Conservation (phyloP, 2,113 vertebrate species). For the Phoxinus phoxinus region DNA sequence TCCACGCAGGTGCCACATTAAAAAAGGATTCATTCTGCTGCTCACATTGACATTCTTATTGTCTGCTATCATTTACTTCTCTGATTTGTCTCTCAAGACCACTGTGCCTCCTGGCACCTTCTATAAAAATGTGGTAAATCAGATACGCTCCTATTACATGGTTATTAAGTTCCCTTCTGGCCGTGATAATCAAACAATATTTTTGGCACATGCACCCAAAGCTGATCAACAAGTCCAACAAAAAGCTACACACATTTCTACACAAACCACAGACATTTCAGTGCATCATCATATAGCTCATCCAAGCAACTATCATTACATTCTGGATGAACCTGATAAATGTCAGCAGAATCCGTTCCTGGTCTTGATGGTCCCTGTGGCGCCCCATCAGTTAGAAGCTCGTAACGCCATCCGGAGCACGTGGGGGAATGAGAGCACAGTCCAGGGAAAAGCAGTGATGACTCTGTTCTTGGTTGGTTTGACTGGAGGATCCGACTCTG, state of each 20-base stretch:
- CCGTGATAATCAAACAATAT: neutral
- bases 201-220: neutral
- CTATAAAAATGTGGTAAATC: neutral
- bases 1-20: neutral
- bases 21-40: conserved; percentile 33
- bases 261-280: neutral
- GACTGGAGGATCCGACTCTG: neutral
- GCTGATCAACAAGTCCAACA: neutral
- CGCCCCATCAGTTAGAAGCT: conserved; percentile 45
- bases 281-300: conserved; percentile 60
- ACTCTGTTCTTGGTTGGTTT: conserved; percentile 74
- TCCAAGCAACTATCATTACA: conserved; percentile 72
- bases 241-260: neutral
- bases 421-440: conserved; percentile 67
- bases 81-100: neutral
- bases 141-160: neutral
- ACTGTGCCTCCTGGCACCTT: neutral
- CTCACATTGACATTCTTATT: neutral
- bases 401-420: conserved; percentile 75
- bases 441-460: conserved; percentile 65
- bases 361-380: conserved; percentile 77
- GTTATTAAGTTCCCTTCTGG: neutral
- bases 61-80: neutral
- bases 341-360: conserved; percentile 73
- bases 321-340: conserved; percentile 69